Base-by-base conservation (phyloP, 2,888 invertebrate species). In the Stenchaetothrips biformis region DNA sequence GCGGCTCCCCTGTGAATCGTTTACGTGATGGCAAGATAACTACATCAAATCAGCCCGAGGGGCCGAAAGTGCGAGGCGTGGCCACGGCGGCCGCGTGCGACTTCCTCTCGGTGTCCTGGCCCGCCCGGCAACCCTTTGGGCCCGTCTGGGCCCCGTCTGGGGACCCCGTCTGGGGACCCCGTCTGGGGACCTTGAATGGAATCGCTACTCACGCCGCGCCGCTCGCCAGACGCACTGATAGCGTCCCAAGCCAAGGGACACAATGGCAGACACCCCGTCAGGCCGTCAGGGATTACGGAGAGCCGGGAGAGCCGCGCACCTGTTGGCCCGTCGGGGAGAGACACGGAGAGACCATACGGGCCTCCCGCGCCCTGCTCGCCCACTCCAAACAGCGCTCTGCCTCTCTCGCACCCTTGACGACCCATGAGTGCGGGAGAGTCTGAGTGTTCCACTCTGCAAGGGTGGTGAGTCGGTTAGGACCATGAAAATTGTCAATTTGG, bases 401-500 rank as follows among this genome's bases (percentile, higher is more conserved):
- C 16, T 53, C 53, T 53, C 16, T 4, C 53, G 16, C 53, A 7
- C 4, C 53, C 53, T 4, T 13, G 53, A 0, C 53, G 16, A 11
- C 16, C 53, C 53, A 0, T 18, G 13, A 18, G 16, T 11, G 53
- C 53, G 37, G 6, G 53, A 16, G 53, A 53, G 53, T 13, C 59
- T 0, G 53, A 11, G 53, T 53, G 59, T 6, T 16, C 18, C 59
- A 25, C 21, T 25, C 21, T 59, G 13, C 59, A n/a, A n/a, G n/a
- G n/a, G n/a, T n/a, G n/a, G n/a, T n/a, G n/a, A n/a, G 59, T 13
- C 59, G 59, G 37, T 59, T 18, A 59, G 18, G 25, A 74, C 67
- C 67, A 25, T 74, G 67, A 21, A 25, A 74, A 74, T 74, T 74
- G 67, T 74, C 67, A 74, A 74, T 74, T 74, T 74, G 25, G 67